A percentile compares a stretch with the other conserved stretches of the same genome.
Evolutionary conservation across 2,888 invertebrate species (phyloP).

Genomic region (Gari tellinella): DNA sequence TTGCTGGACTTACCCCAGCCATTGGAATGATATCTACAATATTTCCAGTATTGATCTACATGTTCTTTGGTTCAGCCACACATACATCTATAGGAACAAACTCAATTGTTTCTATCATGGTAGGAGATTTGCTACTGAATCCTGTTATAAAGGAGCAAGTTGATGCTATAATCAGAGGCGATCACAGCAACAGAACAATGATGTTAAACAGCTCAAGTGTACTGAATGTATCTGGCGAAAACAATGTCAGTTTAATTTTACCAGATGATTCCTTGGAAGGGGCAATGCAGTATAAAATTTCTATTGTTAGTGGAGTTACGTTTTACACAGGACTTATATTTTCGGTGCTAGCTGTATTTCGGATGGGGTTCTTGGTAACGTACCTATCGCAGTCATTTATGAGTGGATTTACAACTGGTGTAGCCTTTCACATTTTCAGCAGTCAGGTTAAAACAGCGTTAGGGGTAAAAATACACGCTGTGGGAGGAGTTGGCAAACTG

Average conservation of each 20-base stretch:
- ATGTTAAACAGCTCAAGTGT: no score
- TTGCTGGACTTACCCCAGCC: conserved; percentile 67
- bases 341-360: conserved; percentile 63
- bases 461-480: conserved; percentile 47
- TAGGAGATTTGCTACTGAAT: conserved; percentile 59
- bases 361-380: conserved; percentile 71
- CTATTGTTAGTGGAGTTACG: conserved; percentile 67
- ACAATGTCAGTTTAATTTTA: no score
- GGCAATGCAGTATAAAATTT: conserved; percentile 59
- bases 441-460: conserved; percentile 65
- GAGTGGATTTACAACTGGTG: conserved; percentile 73
- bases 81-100: conserved; percentile 74
- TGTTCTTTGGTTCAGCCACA: conserved; percentile 70
- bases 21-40: conserved; percentile 72
- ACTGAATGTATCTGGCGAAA: no score
- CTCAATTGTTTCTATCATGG: conserved; percentile 73
- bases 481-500: conserved; percentile 57
- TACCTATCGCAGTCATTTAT: conserved; percentile 71
- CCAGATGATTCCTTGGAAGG: conserved; percentile 16
- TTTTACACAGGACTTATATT: conserved; percentile 62
- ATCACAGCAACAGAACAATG: no score
- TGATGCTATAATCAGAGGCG: not conserved
- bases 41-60: conserved; percentile 70
- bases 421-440: conserved; percentile 67
- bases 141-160: conserved; percentile 12